phyloP scores from a whole-genome alignment of 35 echinoderm and acorn worm genomes.

The Apostichopus parvimensis region DNA sequence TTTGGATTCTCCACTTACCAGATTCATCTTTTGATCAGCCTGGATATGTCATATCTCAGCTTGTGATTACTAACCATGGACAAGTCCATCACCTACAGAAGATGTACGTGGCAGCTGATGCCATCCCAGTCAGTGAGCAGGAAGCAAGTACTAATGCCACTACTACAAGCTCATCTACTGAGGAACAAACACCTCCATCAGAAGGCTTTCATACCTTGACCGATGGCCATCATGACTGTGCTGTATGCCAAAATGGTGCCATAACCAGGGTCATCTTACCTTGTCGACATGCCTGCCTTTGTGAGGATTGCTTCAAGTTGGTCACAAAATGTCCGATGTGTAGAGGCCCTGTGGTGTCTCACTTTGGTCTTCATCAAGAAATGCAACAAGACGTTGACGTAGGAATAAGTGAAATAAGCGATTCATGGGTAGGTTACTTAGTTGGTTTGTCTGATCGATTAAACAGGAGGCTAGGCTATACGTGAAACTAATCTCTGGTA shows the following conservation, averaged over 20 bases:
- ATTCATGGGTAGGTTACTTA: background rate
- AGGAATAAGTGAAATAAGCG: background rate
- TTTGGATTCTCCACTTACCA: conserved; percentile 73
- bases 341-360: conserved; percentile 56
- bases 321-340: conserved; percentile 78
- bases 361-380: conserved; percentile 35
- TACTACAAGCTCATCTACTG: background rate
- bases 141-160: conserved; percentile 8
- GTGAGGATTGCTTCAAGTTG: conserved; percentile 63
- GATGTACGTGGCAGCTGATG: conserved; percentile 61
- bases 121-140: background rate
- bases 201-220: background rate
- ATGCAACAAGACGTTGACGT: background rate
- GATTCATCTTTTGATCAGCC: conserved; percentile 30
- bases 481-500: background rate
- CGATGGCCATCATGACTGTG: conserved; percentile 56
- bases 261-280: conserved; percentile 73
- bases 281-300: conserved; percentile 75
- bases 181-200: background rate
- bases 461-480: conserved; percentile 23
- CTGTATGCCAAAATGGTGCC: conserved; percentile 70
- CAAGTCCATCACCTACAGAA: conserved; percentile 70
- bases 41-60: conserved; percentile 61
- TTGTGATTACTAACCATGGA: conserved; percentile 60
- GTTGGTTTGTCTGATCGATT: background rate